Percentiles rank a stretch among this genome's conserved stretches.
Conservation (phyloP, 2,797 vertebrate genomes). For the Anableps anableps region DNA sequence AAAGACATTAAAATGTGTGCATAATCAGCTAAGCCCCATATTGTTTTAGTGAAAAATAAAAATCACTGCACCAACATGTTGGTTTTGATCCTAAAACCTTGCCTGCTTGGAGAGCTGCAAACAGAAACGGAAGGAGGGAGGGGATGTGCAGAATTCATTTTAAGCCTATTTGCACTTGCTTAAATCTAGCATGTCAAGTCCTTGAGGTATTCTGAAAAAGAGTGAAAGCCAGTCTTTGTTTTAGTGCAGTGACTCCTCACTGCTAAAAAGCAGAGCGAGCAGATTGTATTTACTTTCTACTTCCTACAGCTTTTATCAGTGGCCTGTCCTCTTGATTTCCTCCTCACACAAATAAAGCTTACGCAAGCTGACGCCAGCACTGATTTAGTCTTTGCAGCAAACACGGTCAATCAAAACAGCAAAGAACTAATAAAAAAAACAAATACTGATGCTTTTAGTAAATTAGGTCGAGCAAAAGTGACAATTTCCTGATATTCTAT, state of each 20-base stretch:
- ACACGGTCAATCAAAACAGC: not conserved
- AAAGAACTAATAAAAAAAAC: not conserved
- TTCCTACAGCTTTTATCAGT: constrained; percentile 20
- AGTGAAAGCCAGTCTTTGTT: constrained; percentile 50
- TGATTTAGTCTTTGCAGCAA: not conserved
- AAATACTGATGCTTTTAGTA: constrained; percentile 17
- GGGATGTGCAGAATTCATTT: constrained; percentile 49
- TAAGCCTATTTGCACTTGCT: constrained; percentile 58
- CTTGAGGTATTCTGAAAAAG: constrained; percentile 51
- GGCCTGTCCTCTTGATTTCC: constrained; percentile 18
- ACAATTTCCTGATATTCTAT: constrained; percentile 37
- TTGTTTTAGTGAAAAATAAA: constrained; percentile 37
- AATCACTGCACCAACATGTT: constrained; percentile 47
- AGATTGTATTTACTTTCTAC: constrained; percentile 31
- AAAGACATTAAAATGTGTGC: constrained; percentile 44
- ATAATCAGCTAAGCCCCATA: constrained; percentile 43
- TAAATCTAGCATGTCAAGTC: constrained; percentile 55
- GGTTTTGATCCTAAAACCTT: constrained; percentile 53
- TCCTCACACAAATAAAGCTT: constrained; percentile 17
- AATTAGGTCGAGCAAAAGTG: constrained; percentile 22
- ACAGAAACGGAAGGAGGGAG: constrained; percentile 24
- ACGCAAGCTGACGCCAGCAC: constrained; percentile 28
- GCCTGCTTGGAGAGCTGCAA: constrained; percentile 40
- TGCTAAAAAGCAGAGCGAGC: constrained; percentile 22
- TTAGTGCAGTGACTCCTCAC: constrained; percentile 44